Evolutionary conservation across 2,888 invertebrate genomes (phyloP), one percentile per base, ranked within the genome.

Genomic region (Papilio gigon): DNA sequence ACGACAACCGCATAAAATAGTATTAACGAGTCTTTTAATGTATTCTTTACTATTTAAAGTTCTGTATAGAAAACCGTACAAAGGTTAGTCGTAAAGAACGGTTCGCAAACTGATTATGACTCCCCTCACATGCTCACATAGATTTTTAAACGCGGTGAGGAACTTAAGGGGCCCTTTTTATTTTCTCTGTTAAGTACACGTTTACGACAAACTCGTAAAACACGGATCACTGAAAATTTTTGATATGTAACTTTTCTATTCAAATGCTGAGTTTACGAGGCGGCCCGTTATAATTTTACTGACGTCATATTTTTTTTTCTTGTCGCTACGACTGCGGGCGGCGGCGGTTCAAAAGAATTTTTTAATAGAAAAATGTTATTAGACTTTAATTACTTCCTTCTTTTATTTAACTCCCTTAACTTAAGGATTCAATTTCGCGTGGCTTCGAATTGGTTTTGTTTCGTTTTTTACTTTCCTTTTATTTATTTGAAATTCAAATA

Each of bases 171-270:
- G 74, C 27, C 82, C 82, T 83, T 82, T 87, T 86, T 85, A 87
- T 86, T 86, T 87, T 84, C 83, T 78, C 82, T 81, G 84, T 85
- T 90, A 89, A 91, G 90, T 88, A 90, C 87, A 86, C 87, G 85
- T 91, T 91, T 92, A 92, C 89, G 92, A 90, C 86, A 78, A 81
- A 82, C 88, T 90, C 91, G 89, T 92, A 92, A 92, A 92, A 87
- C 85, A 90, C 90, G 91, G 91, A 90, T 92, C 90, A 90, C 85
- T 90, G 92, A 90, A 89, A 90, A 90, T 91, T 91, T 92, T 92
- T 91, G 92, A 92, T 91, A 91, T 90, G 92, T 91, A 87, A 91
- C 90, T 87, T 86, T 90, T 84, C 89, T 90, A 92, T 92, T 92
- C 92, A 92, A 92, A 92, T 90, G 86, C 77, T 75, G 80, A 79